phyloP scores from a whole-genome alignment of 2,113 vertebrate genomes.

The Cichladusa arquata region DNA sequence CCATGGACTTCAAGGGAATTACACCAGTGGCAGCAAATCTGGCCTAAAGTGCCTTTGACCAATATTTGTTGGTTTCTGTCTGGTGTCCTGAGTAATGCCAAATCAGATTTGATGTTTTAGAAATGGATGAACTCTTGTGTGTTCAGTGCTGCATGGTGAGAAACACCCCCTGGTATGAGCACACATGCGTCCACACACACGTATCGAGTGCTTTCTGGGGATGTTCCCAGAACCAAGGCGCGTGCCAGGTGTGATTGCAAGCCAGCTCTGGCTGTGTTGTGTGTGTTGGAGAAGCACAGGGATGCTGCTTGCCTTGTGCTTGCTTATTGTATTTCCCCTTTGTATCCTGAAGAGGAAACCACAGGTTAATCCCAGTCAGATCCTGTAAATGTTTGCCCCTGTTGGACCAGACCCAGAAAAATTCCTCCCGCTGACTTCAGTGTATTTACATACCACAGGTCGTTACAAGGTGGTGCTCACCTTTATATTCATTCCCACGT shows the following conservation, averaged over 20 bases:
- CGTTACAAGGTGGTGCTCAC: constrained; percentile 49
- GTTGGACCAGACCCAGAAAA: constrained; percentile 51
- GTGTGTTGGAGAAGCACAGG: neutral
- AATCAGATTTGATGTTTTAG: neutral
- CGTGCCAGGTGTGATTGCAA: neutral
- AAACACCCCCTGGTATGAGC: neutral
- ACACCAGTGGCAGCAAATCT: neutral
- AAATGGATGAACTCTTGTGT: neutral
- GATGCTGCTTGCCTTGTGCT: neutral
- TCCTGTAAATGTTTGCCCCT: constrained; percentile 32
- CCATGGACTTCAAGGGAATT: constrained; percentile 10
- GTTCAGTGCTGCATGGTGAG: neutral
- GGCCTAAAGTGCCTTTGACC: neutral
- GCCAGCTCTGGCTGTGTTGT: neutral
- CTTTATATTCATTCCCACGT: constrained; percentile 40
- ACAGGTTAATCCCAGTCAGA: constrained; percentile 42
- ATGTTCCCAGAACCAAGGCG: neutral
- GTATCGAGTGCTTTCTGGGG: neutral
- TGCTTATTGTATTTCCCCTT: neutral
- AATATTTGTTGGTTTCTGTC: neutral
- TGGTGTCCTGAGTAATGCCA: neutral
- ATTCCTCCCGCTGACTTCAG: constrained; percentile 14
- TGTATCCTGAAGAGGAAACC: constrained; percentile 15
- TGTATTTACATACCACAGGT: constrained; percentile 56
- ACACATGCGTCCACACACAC: rapidly evolving